Evolutionary conservation across 2,888 invertebrate species (phyloP), one percentile per base, ranked within the genome.

Genomic region (Ptilodon capucinus): DNA sequence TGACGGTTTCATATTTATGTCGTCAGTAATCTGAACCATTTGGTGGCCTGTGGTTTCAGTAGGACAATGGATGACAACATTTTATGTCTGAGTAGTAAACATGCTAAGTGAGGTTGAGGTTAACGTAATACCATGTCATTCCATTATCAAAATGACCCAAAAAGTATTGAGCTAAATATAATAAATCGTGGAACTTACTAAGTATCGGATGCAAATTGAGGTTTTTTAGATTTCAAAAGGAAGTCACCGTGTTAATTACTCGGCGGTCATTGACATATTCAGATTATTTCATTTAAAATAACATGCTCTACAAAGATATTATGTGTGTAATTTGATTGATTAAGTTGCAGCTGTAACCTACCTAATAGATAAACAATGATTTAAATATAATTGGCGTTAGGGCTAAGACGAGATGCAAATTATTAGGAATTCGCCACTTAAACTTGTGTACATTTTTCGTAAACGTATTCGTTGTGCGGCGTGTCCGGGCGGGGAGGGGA

Each of bases 191-290:
- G 65, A 66, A 76, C 67, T 68, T 61, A 65, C 64, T 68, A 57
- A 67, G 65, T 61, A 60, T 46, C 52, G 60, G 57, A 68, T 66
- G 61, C 63, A 67, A 74, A 71, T 68, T 75, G 71, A 54, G 54
- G 62, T 67, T 76, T 80, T 80, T 81, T 74, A 67, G 68, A 75
- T 74, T 75, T 76, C 66, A 55, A 74, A 86, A 78, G 74, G 75
- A 72, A 81, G 86, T 86, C 71, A 84, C 83, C 82, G 84, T 83
- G 84, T 84, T 85, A 83, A 82, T 84, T 79, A 75, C 68, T 72
- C 60, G 62, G 73, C 74, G 83, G 81, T 77, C 83, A 67, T 77
- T 79, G 84, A 81, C 80, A 69, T 68, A 50, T 59, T 50, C 71
- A 70, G 68, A 67, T 76, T 74, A 80, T 71, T 76, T 60, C 66